phyloP scores from a whole-genome alignment of 2,797 vertebrate genomes.

The Chelonia mydas region DNA sequence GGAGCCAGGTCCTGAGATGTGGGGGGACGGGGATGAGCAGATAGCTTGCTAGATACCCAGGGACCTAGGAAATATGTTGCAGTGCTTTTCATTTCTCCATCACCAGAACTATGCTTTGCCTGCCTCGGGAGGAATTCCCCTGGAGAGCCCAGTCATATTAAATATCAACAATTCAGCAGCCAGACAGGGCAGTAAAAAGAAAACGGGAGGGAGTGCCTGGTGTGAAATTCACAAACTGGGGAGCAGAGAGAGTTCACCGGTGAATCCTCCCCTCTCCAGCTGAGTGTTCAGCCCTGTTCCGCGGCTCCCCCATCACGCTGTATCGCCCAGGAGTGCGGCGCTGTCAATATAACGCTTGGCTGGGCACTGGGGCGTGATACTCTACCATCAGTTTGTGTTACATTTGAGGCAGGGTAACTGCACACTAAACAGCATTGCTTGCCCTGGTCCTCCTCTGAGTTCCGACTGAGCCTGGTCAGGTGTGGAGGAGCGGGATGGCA shows the following conservation, averaged over 20 bases:
- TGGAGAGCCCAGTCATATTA: background rate
- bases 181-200: background rate
- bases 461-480: background rate
- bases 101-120: background rate
- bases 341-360: background rate
- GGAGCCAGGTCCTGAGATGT: background rate
- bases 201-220: background rate
- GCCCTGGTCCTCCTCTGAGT: background rate
- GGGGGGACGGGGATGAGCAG: background rate
- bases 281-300: accelerated
- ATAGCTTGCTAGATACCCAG: background rate
- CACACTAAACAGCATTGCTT: background rate
- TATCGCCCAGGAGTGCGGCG: accelerated
- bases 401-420: background rate
- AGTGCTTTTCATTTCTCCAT: background rate
- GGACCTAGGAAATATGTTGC: background rate
- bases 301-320: accelerated
- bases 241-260: background rate
- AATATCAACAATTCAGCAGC: background rate
- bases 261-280: background rate
- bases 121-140: background rate
- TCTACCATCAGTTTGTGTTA: background rate
- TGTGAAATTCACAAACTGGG: background rate
- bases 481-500: no score
- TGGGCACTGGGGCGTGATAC: background rate